Conservation (phyloP, 2,888 invertebrate genomes). For the Scaptomyza caliginosa region DNA sequence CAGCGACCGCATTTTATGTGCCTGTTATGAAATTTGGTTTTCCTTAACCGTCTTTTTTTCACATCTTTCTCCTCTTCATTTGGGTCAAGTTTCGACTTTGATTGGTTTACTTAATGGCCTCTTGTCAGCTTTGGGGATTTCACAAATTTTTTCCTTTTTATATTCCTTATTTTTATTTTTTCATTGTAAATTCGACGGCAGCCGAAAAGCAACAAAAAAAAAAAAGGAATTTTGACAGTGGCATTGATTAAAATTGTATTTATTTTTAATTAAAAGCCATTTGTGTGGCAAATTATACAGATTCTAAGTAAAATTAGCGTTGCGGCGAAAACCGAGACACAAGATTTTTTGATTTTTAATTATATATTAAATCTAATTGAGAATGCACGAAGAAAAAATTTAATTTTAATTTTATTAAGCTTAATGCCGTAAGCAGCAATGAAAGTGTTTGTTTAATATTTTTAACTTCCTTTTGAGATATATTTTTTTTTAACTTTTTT, state of each 20-base stretch:
- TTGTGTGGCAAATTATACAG: conserved; percentile 55
- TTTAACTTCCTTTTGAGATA: too few relatives aligned
- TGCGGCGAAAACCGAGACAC: background rate
- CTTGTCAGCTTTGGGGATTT: conserved; percentile 47
- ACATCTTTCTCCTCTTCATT: background rate
- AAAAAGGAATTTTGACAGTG: conserved; percentile 27
- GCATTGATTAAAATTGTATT: conserved; percentile 63
- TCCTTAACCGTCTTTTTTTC: conserved; percentile 41
- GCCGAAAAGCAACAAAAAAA: conserved; percentile 14
- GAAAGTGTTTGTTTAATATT: too few relatives aligned
- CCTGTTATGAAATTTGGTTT: conserved; percentile 25
- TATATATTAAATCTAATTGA: conserved; percentile 27
- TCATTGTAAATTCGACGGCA: conserved; percentile 63
- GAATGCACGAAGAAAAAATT: background rate
- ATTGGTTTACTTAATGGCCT: conserved; percentile 72
- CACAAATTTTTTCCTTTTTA: conserved; percentile 23
- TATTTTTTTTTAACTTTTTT: background rate
- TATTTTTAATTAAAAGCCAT: conserved; percentile 75
- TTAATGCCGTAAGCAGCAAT: background rate
- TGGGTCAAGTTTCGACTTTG: conserved; percentile 60
- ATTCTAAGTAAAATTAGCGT: conserved; percentile 28
- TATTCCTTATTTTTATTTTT: conserved; percentile 55
- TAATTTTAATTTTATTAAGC: background rate
- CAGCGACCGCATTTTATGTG: conserved; percentile 50
- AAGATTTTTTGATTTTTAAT: conserved; percentile 29